Base-by-base conservation (phyloP, 2,113 vertebrate genomes). In the Maccullochella peelii region DNA sequence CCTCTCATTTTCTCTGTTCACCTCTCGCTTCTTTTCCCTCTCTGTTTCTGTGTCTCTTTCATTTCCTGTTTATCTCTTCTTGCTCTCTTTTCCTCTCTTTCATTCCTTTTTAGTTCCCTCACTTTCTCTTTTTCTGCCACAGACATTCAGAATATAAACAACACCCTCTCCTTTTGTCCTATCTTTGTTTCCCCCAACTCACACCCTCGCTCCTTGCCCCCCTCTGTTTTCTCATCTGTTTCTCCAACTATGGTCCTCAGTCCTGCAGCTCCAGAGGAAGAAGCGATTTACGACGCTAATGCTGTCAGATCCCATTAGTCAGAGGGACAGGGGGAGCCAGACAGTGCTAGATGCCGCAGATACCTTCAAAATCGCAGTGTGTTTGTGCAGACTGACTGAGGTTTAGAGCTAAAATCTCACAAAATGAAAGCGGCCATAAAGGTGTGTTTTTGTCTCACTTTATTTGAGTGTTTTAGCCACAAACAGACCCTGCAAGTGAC, bases 181-280 rank as follows among this genome's bases (percentile, higher is more conserved):
- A 36, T 68, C 52, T 47, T 21, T 5, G 38, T 20, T 18, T 50
- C 49, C 18, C 49, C 18, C 11, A 6, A 36, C 66, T 66, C 50
- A 59, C 79, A 70, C 57, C 20, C 65, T 57, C 0, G 7, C 4
- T 63, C 66, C 30, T 40, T 54, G 67, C 33, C 44, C 84, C 66
- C 55, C 73, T 87, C 66, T 2, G 15, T 73, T 68, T 36, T 66
- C 63, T 71, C 75, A 63, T 88, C 52, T 69, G 62, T 87, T 80
- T 86, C 77, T 86, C 89, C 52, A 10, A 80, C 86, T 89, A 82
- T 73, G 88, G 88, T 74, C 75, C 30, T 77, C 5, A 6, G 69
- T 72, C 63, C 47, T 76, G 71, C 80, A 58, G 85, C 77, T 85
- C 76, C 67, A 80, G 76, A 52, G 55, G 42, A 75, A 70, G 80